Percentiles rank a stretch among this genome's conserved stretches.
Conservation (phyloP, 1,140 invertebrate species). For the Dendroctonus valens region DNA sequence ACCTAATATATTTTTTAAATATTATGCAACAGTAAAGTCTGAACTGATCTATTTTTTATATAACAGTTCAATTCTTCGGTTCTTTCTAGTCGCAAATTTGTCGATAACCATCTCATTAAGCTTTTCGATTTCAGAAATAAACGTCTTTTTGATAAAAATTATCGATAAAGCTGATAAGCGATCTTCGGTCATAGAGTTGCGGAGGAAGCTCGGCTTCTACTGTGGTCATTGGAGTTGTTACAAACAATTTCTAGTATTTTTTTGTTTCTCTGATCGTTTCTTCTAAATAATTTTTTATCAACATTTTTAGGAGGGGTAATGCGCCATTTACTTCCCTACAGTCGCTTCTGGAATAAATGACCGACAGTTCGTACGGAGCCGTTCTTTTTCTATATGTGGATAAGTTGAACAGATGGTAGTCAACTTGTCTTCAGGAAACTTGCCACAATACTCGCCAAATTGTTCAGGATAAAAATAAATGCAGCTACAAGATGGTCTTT, state of each 20-base stretch:
- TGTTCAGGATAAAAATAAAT: slow-evolving; percentile 26
- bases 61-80: no score
- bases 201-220: no score
- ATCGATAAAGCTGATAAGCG: no score
- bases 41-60: no score
- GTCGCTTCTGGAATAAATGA: slow-evolving; percentile 31
- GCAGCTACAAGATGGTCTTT: slow-evolving; percentile 26
- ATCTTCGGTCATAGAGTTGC: no score
- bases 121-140: no score
- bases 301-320: slow-evolving; percentile 25
- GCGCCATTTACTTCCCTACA: slow-evolving; percentile 23
- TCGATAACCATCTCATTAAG: no score
- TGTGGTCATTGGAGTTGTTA: slow-evolving; percentile 40
- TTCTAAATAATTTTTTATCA: slow-evolving; percentile 33
- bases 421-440: slow-evolving; percentile 7
- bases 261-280: slow-evolving; percentile 33
- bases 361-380: slow-evolving; percentile 22
- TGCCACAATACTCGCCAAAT: slow-evolving; percentile 13
- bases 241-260: slow-evolving; percentile 35
- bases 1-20: no score
- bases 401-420: neutral
- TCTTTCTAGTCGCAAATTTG: no score
- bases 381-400: slow-evolving; percentile 16
- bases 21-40: no score
- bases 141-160: no score